A percentile compares a stretch with the other conserved stretches of the same genome.
Conservation (phyloP, 2,888 invertebrate species). For the Coleophora deauratella region DNA sequence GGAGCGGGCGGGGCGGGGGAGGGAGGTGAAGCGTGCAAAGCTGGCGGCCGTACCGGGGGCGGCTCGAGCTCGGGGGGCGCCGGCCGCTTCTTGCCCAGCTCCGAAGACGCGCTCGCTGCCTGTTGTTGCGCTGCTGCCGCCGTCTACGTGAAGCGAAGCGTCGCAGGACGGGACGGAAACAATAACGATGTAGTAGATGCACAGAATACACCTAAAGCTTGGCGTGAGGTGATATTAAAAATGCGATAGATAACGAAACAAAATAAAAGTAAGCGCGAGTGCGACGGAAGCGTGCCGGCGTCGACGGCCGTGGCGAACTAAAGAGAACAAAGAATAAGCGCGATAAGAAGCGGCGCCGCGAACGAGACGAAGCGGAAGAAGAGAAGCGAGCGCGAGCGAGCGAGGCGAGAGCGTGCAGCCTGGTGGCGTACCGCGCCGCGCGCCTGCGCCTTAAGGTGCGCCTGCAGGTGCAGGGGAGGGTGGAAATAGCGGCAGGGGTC, state of each 20-base stretch:
- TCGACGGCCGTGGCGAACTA: constrained; percentile 49
- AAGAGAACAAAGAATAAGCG: constrained; percentile 67
- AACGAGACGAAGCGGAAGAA: constrained; percentile 68
- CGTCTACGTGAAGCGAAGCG: constrained; percentile 74
- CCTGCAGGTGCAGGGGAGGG: constrained; percentile 99
- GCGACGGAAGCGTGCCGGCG: constrained; percentile 73
- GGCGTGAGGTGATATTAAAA: constrained; percentile 68
- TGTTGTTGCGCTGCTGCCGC: constrained; percentile 76
- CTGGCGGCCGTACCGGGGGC: constrained; percentile 92
- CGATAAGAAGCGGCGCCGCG: constrained; percentile 70
- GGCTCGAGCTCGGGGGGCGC: constrained; percentile 75
- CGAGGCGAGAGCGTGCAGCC: constrained; percentile 73
- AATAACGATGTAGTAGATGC: constrained; percentile 74
- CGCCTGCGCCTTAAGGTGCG: constrained; percentile 99
- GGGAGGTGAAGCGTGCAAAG: constrained; percentile 77
- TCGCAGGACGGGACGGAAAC: constrained; percentile 74
- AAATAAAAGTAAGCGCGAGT: constrained; percentile 71
- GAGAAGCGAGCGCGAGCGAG: constrained; percentile 66
- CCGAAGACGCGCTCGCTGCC: constrained; percentile 78
- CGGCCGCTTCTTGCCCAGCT: constrained; percentile 97
- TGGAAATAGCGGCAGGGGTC: constrained; percentile 99
- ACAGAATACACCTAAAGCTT: constrained; percentile 74
- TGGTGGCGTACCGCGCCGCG: constrained; percentile 91
- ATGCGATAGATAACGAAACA: constrained; percentile 67
- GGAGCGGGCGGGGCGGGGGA: constrained; percentile 31